Percentiles rank a stretch among this genome's conserved stretches.
phyloP scores from a whole-genome alignment of 1,140 invertebrate species.

The Drosophila varians region DNA sequence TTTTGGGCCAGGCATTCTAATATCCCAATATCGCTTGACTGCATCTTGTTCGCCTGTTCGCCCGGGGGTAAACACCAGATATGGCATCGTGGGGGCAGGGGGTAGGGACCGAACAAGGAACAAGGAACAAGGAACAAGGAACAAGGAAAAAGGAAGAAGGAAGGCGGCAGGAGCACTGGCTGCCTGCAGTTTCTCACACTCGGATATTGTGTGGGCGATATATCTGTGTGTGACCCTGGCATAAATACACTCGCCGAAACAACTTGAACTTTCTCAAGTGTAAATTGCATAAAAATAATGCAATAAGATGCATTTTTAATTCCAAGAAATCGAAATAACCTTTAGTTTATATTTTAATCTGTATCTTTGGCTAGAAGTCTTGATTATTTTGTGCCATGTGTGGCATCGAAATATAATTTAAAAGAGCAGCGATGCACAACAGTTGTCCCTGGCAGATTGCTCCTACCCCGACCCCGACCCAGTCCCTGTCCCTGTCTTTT shows the following conservation, averaged over 20 bases:
- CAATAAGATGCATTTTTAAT: not conserved
- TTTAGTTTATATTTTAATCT: not conserved
- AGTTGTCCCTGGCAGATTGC: constrained; percentile 53
- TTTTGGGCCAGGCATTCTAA: constrained; percentile 53
- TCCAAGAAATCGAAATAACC: not conserved
- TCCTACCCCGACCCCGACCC: constrained; percentile 3
- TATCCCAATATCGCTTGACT: constrained; percentile 70
- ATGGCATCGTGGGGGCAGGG: not conserved
- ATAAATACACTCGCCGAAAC: constrained; percentile 46
- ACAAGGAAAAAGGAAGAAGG: constrained; percentile 13
- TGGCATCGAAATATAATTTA: constrained; percentile 4
- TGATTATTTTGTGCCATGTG: not conserved
- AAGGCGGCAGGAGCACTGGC: constrained; percentile 18
- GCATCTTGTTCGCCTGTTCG: constrained; percentile 62
- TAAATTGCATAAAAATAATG: not conserved
- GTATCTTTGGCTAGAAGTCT: too few species aligned
- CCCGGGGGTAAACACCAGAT: constrained; percentile 25
- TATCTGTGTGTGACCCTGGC: constrained; percentile 40
- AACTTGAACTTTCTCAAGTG: not conserved
- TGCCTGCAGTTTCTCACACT: constrained; percentile 72
- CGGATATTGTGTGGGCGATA: constrained; percentile 60
- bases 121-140: constrained; percentile 22
- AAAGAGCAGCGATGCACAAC: constrained; percentile 55
- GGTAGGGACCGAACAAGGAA: constrained; percentile 12
- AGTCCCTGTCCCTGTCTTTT: constrained; percentile 15